phyloP scores from a whole-genome alignment of 2,113 vertebrate species.

The Tyrannus savana region DNA sequence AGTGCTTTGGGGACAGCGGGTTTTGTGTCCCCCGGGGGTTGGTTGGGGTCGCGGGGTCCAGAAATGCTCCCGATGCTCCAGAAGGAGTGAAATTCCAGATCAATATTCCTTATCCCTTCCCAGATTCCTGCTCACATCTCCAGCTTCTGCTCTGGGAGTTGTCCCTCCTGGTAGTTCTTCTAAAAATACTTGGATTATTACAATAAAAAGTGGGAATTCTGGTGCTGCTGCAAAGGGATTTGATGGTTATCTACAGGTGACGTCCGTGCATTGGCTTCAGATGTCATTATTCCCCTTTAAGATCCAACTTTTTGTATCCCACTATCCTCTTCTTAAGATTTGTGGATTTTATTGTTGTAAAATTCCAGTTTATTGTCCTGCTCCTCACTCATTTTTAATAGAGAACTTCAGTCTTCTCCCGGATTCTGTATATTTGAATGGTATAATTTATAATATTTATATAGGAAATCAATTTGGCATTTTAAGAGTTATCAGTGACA shows the following conservation, averaged over 20 bases:
- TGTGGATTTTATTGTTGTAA: background rate
- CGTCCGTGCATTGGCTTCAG: fast-evolving
- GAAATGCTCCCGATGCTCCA: fast-evolving
- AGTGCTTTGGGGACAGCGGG: background rate
- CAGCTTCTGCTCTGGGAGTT: background rate
- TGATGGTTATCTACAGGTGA: background rate
- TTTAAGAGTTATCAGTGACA: background rate
- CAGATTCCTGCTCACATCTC: fast-evolving
- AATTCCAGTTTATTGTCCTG: background rate
- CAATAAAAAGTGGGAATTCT: background rate
- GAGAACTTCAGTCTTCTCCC: background rate
- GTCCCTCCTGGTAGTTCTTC: background rate
- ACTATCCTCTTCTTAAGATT: background rate
- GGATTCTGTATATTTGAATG: background rate
- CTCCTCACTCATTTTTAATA: background rate
- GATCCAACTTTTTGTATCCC: background rate
- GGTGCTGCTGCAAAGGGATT: fast-evolving
- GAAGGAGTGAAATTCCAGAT: fast-evolving
- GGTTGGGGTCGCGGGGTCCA: fast-evolving
- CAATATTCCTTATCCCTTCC: background rate
- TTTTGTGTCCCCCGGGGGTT: fast-evolving
- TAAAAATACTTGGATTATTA: fast-evolving
- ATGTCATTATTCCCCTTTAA: background rate
- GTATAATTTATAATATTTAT: fast-evolving
- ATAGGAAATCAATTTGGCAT: background rate